A percentile compares a stretch with the other conserved stretches of the same genome.
Evolutionary conservation across 2,888 invertebrate genomes (phyloP).

Genomic region (Drosophila hamatofila): DNA sequence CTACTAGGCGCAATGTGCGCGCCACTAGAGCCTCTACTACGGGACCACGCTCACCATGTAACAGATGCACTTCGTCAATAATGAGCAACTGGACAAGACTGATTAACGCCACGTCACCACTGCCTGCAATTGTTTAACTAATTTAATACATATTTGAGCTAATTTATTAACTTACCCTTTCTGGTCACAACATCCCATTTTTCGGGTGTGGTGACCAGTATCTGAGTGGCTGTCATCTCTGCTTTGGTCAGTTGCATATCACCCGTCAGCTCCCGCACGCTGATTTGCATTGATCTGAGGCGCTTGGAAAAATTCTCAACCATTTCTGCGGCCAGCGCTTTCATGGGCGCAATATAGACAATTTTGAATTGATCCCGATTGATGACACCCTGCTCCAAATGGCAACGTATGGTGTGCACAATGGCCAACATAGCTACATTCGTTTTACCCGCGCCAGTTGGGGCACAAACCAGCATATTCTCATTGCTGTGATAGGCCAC

Average conservation of each 20-base stretch:
- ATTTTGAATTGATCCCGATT: constrained; percentile 98
- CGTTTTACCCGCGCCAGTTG: constrained; percentile 99
- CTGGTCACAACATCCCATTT: constrained; percentile 99
- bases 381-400: constrained; percentile 92
- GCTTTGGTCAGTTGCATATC: constrained; percentile 98
- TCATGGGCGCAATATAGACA: constrained; percentile 99
- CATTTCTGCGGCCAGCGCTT: constrained; percentile 99
- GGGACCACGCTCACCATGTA: constrained; percentile 98
- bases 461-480: constrained; percentile 98
- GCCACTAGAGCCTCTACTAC: constrained; percentile 99
- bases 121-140: constrained; percentile 83
- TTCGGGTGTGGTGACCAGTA: constrained; percentile 99
- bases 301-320: constrained; percentile 95
- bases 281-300: constrained; percentile 91
- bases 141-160: neutral
- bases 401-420: constrained; percentile 94
- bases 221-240: constrained; percentile 98
- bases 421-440: constrained; percentile 98
- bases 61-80: constrained; percentile 98
- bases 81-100: constrained; percentile 96
- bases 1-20: constrained; percentile 95
- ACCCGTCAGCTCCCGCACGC: constrained; percentile 97
- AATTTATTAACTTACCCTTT: constrained; percentile 87
- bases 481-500: constrained; percentile 98
- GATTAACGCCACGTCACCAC: constrained; percentile 94